phyloP scores from a whole-genome alignment of 2,888 invertebrate species.

The Achlya flavicornis region DNA sequence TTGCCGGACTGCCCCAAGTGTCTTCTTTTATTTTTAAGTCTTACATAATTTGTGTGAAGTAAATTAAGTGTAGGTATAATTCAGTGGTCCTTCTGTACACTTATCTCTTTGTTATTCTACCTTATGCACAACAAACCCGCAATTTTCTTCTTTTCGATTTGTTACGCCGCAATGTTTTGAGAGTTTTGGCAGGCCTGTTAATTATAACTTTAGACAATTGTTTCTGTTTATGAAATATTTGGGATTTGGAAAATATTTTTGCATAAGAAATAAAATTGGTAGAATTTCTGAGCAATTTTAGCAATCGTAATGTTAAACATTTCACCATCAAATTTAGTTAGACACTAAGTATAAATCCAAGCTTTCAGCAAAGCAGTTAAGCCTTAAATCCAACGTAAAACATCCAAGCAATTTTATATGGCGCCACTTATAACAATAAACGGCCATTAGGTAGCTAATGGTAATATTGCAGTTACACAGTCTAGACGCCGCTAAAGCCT shows the following conservation, averaged over 20 bases:
- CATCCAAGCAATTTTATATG: neutral
- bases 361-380: neutral
- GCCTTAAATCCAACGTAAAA: neutral
- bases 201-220: neutral
- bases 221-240: neutral
- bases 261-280: too few relatives aligned
- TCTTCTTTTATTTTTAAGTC: too few relatives aligned
- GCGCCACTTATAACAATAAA: neutral
- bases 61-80: too few relatives aligned
- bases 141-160: neutral
- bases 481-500: conserved; percentile 18
- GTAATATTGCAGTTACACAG: conserved; percentile 12
- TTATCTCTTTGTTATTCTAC: too few relatives aligned
- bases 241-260: too few relatives aligned
- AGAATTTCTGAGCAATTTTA: too few relatives aligned
- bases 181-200: neutral
- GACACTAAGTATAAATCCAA: neutral
- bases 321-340: too few relatives aligned
- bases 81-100: too few relatives aligned
- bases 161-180: neutral
- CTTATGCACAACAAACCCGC: neutral
- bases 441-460: neutral
- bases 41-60: too few relatives aligned
- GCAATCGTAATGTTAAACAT: too few relatives aligned
- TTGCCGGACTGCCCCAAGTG: too few relatives aligned